Percentiles rank a stretch among this genome's conserved stretches.
Evolutionary conservation across 1,140 invertebrate species (phyloP).

Genomic region (Caenorhabditis latens): DNA sequence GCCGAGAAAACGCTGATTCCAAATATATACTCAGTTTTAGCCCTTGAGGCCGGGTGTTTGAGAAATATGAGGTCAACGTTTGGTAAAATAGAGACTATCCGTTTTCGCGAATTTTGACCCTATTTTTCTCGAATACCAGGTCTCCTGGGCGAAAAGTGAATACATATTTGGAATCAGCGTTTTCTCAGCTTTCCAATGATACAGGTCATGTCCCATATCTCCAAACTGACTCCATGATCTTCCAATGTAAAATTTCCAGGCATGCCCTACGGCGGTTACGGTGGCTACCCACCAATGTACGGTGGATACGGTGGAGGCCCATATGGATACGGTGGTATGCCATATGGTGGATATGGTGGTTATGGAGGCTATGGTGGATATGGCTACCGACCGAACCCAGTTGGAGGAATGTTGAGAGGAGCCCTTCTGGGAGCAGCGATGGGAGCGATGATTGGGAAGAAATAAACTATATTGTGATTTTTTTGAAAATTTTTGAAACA

Average conservation of each 20-base stretch:
- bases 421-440: slow-evolving; percentile 29
- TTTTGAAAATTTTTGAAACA: background rate
- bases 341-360: slow-evolving; percentile 20
- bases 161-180: too few relatives aligned
- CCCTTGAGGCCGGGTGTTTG: too few relatives aligned
- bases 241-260: background rate
- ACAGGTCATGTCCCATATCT: too few relatives aligned
- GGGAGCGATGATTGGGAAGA: slow-evolving; percentile 47
- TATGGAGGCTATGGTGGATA: slow-evolving; percentile 15
- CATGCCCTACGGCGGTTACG: background rate
- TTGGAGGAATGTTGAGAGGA: slow-evolving; percentile 21
- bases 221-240: too few relatives aligned
- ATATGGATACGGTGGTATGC: background rate
- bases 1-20: too few relatives aligned
- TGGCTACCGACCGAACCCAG: slow-evolving; percentile 21
- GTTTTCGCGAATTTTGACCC: too few relatives aligned
- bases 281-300: background rate
- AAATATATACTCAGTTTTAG: too few relatives aligned
- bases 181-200: too few relatives aligned
- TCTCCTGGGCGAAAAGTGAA: too few relatives aligned
- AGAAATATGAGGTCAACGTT: too few relatives aligned
- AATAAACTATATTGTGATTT: background rate
- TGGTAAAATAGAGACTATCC: too few relatives aligned
- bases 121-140: background rate
- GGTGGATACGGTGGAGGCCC: slow-evolving; percentile 6